Base-by-base conservation (phyloP, 2,797 vertebrate genomes). In the Lerista edwardsae region DNA sequence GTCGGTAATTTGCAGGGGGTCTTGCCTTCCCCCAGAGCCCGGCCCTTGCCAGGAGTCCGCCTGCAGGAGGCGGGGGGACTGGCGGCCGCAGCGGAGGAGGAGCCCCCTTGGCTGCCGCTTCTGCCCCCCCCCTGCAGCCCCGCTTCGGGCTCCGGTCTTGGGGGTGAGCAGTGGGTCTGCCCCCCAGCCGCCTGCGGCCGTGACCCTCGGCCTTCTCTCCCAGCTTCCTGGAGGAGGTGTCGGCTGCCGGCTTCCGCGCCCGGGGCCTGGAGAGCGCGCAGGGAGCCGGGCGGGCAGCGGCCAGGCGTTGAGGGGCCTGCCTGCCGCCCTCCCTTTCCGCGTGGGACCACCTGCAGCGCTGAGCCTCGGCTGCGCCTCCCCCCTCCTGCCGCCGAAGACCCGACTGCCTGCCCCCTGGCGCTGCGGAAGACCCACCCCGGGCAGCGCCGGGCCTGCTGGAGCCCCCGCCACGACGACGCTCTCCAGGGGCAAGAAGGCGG, bases 161-260 rank as follows among this genome's bases (percentile, higher is more conserved):
- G n/a, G n/a, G n/a, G n/a, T n/a, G n/a, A n/a, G n/a, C n/a, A n/a
- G n/a, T n/a, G n/a, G n/a, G n/a, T n/a, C n/a, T n/a, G n/a, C n/a
- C n/a, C n/a, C n/a, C n/a, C n/a, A n/a, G n/a, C 57, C 36, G 19
- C 29, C 5, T 11, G 12, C 62, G 8, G 5, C 62, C 17, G 76
- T 15, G 1, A 65, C 91, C 80, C 93, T 82, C 39, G 81, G 21
- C 4, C 0, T 47, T 89, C 83, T 92, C 23, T 82, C 36, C 88
- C 93, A 97, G 96, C 91, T 97, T 97, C 91, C 93, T 97, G 27
- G 96, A 97, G 91, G 96, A 97, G 86, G 95, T 97, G 0, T 90
- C 95, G 8, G 85, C 95, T 0, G 81, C 95, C 0, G 95, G 96
- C 6, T 91, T 96, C 90, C 94, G 94, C 0, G 91, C 94, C 72